Conservation (phyloP, 1,140 invertebrate species). For the Acromyrmex echinatior region DNA sequence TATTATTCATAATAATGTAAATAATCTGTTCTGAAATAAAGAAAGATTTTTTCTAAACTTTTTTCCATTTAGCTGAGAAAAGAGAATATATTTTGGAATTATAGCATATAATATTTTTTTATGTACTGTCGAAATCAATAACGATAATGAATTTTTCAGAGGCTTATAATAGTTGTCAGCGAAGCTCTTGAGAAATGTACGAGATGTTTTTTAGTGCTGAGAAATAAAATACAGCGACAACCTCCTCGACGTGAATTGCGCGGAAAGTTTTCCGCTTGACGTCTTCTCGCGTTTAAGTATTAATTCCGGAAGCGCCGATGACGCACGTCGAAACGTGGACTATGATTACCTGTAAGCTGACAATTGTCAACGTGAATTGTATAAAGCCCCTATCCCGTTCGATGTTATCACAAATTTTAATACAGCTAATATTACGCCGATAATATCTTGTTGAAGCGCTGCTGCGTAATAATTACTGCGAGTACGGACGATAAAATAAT, state of each 20-base stretch:
- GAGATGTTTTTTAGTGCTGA: background rate
- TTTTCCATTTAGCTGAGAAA: background rate
- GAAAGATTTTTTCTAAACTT: background rate
- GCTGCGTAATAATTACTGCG: background rate
- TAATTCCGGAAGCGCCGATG: slow-evolving; percentile 54
- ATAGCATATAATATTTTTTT: background rate
- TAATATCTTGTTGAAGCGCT: slow-evolving; percentile 10
- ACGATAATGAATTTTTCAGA: background rate
- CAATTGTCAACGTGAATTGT: slow-evolving; percentile 40
- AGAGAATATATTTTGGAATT: background rate
- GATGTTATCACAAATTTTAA: slow-evolving; percentile 36
- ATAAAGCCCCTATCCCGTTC: background rate
- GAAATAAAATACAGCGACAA: slow-evolving; percentile 48
- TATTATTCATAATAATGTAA: background rate
- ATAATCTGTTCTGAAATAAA: background rate
- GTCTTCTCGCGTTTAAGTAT: slow-evolving; percentile 42
- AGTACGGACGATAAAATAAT: slow-evolving; percentile 9
- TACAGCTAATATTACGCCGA: background rate
- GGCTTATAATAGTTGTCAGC: background rate
- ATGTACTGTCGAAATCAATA: background rate
- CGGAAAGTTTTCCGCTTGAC: slow-evolving; percentile 36
- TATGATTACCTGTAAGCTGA: slow-evolving; percentile 20
- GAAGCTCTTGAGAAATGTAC: slow-evolving; percentile 22
- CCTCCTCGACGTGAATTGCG: slow-evolving; percentile 32
- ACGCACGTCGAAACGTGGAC: slow-evolving; percentile 44